These are phyloP conservation scores for Drosophila pegasa DNA, from an alignment of 2,888 invertebrate species.

Conservation along the genomic window DNA sequence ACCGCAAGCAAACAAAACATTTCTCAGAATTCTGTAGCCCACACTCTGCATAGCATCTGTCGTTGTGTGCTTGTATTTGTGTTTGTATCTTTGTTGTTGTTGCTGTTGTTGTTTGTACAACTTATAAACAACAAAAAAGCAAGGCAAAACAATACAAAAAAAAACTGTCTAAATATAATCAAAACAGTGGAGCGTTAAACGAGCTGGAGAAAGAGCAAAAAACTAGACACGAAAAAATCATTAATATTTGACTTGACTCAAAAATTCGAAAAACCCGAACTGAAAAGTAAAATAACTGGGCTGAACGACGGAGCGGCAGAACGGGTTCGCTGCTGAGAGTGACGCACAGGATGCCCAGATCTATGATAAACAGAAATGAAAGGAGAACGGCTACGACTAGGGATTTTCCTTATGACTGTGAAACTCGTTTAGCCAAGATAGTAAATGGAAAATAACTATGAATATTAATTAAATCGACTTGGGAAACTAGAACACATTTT, in stretches of 20 bases:
- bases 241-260: conserved; percentile 11
- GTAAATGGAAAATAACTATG: conserved; percentile 42
- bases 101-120: conserved; percentile 57
- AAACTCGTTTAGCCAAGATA: conserved; percentile 43
- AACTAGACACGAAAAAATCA: conserved; percentile 11
- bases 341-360: conserved; percentile 7
- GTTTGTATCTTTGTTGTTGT: conserved; percentile 18
- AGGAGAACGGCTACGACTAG: not conserved
- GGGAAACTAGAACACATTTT: conserved; percentile 45
- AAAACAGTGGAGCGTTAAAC: conserved; percentile 8
- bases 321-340: conserved; percentile 12
- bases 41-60: conserved; percentile 33
- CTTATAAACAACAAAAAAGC: conserved; percentile 28
- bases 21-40: conserved; percentile 41
- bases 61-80: conserved; percentile 27
- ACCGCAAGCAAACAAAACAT: conserved; percentile 38
- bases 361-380: conserved; percentile 19
- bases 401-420: conserved; percentile 34
- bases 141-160: conserved; percentile 12
- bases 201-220: conserved; percentile 5
- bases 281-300: not conserved
- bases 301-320: no score
- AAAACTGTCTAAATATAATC: conserved; percentile 30
- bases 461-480: conserved; percentile 20
- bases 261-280: not conserved